These are phyloP conservation scores for Microcebus murinus DNA, from an alignment of 2,113 vertebrate genomes.

Conservation along the genomic window DNA sequence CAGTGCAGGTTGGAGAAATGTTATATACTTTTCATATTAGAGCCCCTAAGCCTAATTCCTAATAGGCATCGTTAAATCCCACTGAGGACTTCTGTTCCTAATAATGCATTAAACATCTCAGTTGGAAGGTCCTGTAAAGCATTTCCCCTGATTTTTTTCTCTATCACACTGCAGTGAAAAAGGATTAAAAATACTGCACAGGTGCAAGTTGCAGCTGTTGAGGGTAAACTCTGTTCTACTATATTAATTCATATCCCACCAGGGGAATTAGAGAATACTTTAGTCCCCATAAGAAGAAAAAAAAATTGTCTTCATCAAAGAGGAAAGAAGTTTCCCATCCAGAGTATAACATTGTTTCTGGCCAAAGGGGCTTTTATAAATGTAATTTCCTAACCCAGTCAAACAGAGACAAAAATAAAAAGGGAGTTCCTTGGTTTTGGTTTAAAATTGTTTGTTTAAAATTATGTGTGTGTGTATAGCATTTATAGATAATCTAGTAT, in stretches of 20 bases:
- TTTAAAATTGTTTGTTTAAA: conserved; percentile 54
- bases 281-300: conserved; percentile 78
- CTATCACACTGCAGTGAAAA: conserved; percentile 78
- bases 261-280: conserved; percentile 79
- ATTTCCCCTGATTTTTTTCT: conserved; percentile 68
- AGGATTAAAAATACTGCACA: conserved; percentile 81
- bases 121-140: conserved; percentile 74
- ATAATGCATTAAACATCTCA: conserved; percentile 72
- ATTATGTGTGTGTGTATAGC: background rate
- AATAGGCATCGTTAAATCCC: conserved; percentile 44
- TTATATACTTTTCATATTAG: conserved; percentile 60
- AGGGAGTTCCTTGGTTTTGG: background rate
- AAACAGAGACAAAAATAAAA: conserved; percentile 37
- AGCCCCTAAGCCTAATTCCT: conserved; percentile 66
- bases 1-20: background rate
- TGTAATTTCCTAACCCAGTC: conserved; percentile 42
- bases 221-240: conserved; percentile 83
- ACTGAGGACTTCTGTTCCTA: conserved; percentile 73
- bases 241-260: conserved; percentile 83
- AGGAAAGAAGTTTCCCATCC: conserved; percentile 71
- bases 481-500: background rate
- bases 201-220: conserved; percentile 87
- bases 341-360: conserved; percentile 47
- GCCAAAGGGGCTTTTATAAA: conserved; percentile 67
- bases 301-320: conserved; percentile 79